Percentiles rank a stretch among this genome's conserved stretches.
Conservation (phyloP, 2,113 vertebrate species). For the Urocolius indicus region DNA sequence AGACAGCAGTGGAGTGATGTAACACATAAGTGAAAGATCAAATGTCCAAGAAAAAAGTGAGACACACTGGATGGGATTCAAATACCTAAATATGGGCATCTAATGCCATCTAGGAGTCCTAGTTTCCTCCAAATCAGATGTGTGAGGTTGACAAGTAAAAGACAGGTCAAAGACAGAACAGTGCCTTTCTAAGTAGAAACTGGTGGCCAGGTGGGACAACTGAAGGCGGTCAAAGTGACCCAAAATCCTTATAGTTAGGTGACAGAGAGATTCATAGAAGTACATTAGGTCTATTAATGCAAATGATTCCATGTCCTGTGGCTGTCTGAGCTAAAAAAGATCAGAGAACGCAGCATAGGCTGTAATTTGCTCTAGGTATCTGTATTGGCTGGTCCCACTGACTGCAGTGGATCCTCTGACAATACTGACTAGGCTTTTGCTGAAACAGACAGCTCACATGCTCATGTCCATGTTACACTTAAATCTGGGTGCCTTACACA, state of each 20-base stretch:
- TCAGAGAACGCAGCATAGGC: neutral
- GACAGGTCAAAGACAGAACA: neutral
- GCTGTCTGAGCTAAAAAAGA: neutral
- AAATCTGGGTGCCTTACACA: neutral
- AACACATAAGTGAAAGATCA: neutral
- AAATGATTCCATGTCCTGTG: neutral
- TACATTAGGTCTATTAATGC: neutral
- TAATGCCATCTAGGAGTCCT: neutral
- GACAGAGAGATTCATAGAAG: neutral
- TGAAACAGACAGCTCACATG: neutral
- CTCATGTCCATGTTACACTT: neutral
- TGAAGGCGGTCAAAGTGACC: neutral
- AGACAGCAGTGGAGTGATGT: neutral
- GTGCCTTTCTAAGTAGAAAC: neutral
- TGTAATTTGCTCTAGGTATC: neutral
- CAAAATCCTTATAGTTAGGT: neutral
- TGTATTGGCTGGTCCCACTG: too few relatives aligned
- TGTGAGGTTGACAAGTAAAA: neutral
- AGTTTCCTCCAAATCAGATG: neutral
- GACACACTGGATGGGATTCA: accelerated
- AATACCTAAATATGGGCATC: neutral
- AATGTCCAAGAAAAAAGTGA: neutral
- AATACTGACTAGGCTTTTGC: neutral
- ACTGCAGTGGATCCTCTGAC: neutral
- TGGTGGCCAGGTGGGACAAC: neutral